phyloP scores from a whole-genome alignment of 2,113 vertebrate genomes.

The Phrynosoma blainvillii region DNA sequence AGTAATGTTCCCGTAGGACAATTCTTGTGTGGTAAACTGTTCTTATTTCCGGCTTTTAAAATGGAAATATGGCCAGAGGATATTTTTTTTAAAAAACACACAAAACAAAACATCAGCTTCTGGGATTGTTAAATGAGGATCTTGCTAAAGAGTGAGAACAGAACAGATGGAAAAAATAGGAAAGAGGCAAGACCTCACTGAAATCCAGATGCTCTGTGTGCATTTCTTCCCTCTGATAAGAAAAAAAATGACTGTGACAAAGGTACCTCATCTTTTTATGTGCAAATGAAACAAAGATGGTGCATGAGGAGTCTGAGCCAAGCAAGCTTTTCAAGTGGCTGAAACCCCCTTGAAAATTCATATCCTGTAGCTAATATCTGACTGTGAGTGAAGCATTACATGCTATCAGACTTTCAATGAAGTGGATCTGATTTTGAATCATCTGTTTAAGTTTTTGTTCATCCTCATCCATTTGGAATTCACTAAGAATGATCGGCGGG shows the following conservation, averaged over 20 bases:
- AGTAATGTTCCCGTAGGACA: not conserved
- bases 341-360: not conserved
- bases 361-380: not conserved
- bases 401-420: not conserved
- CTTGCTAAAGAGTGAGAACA: not conserved
- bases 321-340: not conserved
- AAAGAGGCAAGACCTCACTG: not conserved
- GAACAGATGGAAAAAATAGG: constrained; percentile 22
- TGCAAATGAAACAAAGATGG: constrained; percentile 26
- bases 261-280: not conserved
- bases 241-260: constrained; percentile 9
- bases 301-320: not conserved
- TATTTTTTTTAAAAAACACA: not conserved
- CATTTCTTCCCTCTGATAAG: not conserved
- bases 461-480: not conserved
- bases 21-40: constrained; percentile 5
- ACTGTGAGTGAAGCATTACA: constrained; percentile 5
- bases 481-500: not conserved
- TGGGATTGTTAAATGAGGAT: not conserved
- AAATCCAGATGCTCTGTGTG: constrained; percentile 15
- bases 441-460: not conserved
- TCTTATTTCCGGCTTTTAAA: not conserved
- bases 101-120: not conserved
- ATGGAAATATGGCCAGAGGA: constrained; percentile 9
- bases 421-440: not conserved